Base-by-base conservation (phyloP, 2,888 invertebrate species). In the Dione vanillae region DNA sequence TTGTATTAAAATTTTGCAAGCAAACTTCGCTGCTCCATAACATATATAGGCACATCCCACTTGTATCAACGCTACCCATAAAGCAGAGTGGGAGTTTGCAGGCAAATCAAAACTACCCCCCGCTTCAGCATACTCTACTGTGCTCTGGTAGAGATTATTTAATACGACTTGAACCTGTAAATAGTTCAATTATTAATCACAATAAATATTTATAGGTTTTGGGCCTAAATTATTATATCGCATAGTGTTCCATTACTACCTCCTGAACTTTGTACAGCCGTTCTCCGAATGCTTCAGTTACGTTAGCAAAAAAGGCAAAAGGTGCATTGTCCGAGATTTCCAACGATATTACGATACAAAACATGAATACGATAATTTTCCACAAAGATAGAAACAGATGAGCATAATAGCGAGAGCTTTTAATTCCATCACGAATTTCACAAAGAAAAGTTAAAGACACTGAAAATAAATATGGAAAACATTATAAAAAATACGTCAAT, bases 1-100 rank as follows among this genome's bases (percentile, higher is more conserved):
- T 85, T 98, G 98, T 83, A 99, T 98, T 84, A 97, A 95, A 74
- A 98, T 96, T 92, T 97, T 97, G 91, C 97, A 97, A 0, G 97
- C 96, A 77, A 97, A 97, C 90, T 97, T 98, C 6, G 95, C 94
- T 74, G 94, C 94, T 20, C 93, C 92, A 80, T 95, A 96, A 77
- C 95, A 95, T 11, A 96, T 76, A 79, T 96, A 96, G 1, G 96
- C 95, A 0, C 95, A 86, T 0, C 88, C 74, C 0, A 96, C 92
- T 85, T 97, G 97, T 41, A 96, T 92, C 0, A 96, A 74, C 20
- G 95, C 90, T 0, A 96, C 94, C 87, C 95, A 94, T 43, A 96
- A 75, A 0, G 95, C 91, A 0, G 94, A 85, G 10, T 79, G 72
- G 85, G 87, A 89, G 7, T 79, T 75, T 0, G 85, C 84, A 0